Percentiles rank a stretch among this genome's conserved stretches.
phyloP scores from a whole-genome alignment of 2,888 invertebrate species.

The Trachelus stipa region DNA sequence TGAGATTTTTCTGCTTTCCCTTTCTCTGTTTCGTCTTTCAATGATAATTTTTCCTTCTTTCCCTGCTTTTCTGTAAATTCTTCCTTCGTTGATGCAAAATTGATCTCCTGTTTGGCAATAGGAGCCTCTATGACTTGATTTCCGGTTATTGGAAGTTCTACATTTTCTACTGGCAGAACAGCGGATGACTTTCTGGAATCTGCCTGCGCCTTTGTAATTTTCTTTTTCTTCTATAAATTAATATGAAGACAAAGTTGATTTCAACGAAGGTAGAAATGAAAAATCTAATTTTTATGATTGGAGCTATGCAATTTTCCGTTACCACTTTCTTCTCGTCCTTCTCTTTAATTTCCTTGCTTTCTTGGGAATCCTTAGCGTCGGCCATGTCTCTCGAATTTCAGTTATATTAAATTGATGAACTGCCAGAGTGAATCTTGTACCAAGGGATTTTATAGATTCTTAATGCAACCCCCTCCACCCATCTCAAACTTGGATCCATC shows the following conservation, averaged over 20 bases:
- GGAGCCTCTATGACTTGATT: not conserved
- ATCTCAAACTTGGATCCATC: constrained; percentile 10
- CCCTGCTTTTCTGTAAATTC: not conserved
- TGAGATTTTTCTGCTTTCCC: constrained; percentile 2
- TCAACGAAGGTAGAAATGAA: not conserved
- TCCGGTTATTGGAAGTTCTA: not conserved
- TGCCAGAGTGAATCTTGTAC: constrained; percentile 12
- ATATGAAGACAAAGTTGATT: not conserved
- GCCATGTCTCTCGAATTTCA: not conserved
- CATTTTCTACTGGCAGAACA: constrained; percentile 5
- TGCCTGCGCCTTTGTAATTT: constrained; percentile 19
- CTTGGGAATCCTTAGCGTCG: constrained; percentile 12
- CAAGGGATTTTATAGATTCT: constrained; percentile 25
- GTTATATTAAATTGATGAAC: constrained; percentile 17
- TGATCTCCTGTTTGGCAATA: not conserved
- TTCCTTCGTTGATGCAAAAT: not conserved
- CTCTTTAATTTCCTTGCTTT: constrained; percentile 11
- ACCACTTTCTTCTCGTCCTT: constrained; percentile 11
- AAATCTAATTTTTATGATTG: not conserved
- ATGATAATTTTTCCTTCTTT: constrained; percentile 1
- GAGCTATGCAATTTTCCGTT: not conserved
- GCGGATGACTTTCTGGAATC: constrained; percentile 13
- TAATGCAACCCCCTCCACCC: constrained; percentile 19
- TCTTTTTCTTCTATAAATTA: constrained; percentile 28
- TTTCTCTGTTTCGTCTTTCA: not conserved